Percentiles rank a stretch among this genome's conserved stretches.
Evolutionary conservation across 2,797 vertebrate species (phyloP).

Genomic region (Ctenopoma multispine): DNA sequence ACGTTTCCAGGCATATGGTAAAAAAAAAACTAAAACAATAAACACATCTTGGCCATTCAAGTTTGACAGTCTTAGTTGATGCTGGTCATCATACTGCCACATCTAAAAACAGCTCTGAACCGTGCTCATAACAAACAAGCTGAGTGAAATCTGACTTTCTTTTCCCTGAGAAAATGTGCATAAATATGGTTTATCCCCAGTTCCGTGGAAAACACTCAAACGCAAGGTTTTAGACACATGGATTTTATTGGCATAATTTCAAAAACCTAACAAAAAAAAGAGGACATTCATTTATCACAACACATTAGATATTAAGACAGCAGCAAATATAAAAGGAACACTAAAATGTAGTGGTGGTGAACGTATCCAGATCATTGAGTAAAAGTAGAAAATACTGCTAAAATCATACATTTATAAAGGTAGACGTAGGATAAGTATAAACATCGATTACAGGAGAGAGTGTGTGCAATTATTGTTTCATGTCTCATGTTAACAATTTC

Average conservation of each 20-base stretch:
- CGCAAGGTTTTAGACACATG: neutral
- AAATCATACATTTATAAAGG: neutral
- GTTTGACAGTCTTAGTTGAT: constrained; percentile 1
- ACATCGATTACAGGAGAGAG: too few relatives aligned
- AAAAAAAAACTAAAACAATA: neutral
- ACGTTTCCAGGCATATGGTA: neutral
- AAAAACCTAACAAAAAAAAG: neutral
- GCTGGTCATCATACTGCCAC: constrained; percentile 22
- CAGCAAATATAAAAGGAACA: neutral
- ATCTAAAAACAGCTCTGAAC: constrained; percentile 38
- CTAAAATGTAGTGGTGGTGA: neutral
- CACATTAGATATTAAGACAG: neutral
- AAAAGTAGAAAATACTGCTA: neutral
- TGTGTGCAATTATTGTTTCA: too few relatives aligned
- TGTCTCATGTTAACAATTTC: too few relatives aligned
- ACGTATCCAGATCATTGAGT: neutral
- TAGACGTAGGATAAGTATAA: neutral
- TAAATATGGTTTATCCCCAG: neutral
- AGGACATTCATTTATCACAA: neutral
- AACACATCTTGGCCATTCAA: constrained; percentile 5
- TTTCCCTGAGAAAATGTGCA: neutral
- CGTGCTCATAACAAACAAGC: neutral
- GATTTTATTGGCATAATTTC: neutral
- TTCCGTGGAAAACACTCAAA: neutral
- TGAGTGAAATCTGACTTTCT: neutral